These are phyloP conservation scores for Lasioglossum figueresi DNA, from an alignment of 2,888 invertebrate genomes.

Conservation along the genomic window DNA sequence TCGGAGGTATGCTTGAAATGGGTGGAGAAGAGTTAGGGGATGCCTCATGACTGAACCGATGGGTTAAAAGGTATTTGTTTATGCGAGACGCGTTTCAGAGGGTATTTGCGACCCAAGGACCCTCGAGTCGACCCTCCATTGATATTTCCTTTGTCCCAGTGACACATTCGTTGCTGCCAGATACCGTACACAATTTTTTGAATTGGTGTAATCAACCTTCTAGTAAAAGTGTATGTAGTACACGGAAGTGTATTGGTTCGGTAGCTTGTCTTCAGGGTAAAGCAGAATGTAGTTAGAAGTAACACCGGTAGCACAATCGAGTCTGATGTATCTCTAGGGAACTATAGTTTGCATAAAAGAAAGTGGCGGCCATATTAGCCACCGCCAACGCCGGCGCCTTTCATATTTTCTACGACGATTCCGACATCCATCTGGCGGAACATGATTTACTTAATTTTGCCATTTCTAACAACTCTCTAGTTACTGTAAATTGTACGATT, in stretches of 20 bases:
- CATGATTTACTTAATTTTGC: background rate
- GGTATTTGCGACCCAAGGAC: background rate
- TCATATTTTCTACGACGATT: conserved; percentile 7
- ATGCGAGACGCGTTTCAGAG: background rate
- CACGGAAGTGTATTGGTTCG: background rate
- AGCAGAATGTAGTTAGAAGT: background rate
- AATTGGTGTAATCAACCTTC: background rate
- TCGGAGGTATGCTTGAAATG: conserved; percentile 4
- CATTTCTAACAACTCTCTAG: background rate
- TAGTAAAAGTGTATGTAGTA: background rate
- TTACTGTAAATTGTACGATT: background rate
- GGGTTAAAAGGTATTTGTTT: background rate
- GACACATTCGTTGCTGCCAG: background rate
- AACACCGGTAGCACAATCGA: conserved; percentile 5
- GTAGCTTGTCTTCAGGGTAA: background rate
- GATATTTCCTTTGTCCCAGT: background rate
- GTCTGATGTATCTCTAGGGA: background rate
- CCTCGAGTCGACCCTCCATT: background rate
- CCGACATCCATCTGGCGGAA: background rate
- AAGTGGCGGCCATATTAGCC: background rate
- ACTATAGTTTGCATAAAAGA: conserved; percentile 9
- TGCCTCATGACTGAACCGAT: background rate
- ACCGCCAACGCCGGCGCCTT: background rate
- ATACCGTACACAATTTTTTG: background rate
- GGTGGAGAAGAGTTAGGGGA: background rate